Percentiles rank a stretch among this genome's conserved stretches.
These are phyloP conservation scores for Grapholita molesta DNA, from an alignment of 1,140 invertebrate species.

Conservation along the genomic window DNA sequence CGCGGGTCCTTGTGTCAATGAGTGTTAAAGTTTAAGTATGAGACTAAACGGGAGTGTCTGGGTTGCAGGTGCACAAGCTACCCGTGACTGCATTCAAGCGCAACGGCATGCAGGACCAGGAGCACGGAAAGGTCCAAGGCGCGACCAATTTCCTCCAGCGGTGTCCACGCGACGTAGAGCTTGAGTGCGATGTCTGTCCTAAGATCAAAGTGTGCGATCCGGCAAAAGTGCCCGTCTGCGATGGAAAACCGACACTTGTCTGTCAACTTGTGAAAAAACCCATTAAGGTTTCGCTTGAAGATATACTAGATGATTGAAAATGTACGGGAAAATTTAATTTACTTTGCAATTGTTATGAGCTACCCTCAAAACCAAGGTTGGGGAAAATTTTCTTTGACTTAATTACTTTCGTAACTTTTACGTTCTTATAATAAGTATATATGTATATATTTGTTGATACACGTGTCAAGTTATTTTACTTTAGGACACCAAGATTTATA, in stretches of 20 bases:
- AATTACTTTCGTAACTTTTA: no score
- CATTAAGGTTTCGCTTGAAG: constrained; percentile 53
- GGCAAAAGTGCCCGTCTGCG: constrained; percentile 47
- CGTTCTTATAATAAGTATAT: no score
- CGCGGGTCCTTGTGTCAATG: neutral
- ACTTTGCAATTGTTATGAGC: neutral
- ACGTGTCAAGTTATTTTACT: no score
- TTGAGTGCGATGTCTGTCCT: constrained; percentile 48
- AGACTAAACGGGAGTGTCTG: constrained; percentile 45
- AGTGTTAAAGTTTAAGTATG: neutral
- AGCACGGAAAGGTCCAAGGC: constrained; percentile 56
- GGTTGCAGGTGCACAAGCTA: constrained; percentile 62
- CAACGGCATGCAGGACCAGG: constrained; percentile 67
- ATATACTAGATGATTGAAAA: constrained; percentile 52
- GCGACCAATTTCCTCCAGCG: constrained; percentile 57
- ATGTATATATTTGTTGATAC: no score
- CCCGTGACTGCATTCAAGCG: constrained; percentile 66
- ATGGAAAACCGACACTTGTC: constrained; percentile 29
- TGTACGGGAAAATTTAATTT: neutral
- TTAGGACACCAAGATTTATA: no score
- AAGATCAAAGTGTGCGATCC: constrained; percentile 49
- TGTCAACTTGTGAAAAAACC: constrained; percentile 47
- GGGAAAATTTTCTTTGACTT: no score
- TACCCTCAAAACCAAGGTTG: no score
- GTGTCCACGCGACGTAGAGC: constrained; percentile 52